Evolutionary conservation across 2,888 invertebrate species (phyloP).

Genomic region (Drosophila recens): DNA sequence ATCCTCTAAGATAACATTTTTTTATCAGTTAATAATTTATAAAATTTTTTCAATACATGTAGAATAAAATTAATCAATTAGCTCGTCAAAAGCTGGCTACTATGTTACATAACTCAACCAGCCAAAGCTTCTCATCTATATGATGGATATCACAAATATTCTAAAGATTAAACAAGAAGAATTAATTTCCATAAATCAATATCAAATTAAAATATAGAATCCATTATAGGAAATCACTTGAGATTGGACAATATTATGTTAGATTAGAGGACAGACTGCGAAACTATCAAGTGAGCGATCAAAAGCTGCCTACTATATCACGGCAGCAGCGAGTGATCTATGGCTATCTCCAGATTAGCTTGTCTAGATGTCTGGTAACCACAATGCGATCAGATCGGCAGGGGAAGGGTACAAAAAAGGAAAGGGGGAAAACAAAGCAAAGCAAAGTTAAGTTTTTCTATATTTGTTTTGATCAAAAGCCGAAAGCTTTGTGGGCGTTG

Average conservation of each 20-base stretch:
- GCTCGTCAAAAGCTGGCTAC: too few relatives aligned
- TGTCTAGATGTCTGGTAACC: conserved; percentile 52
- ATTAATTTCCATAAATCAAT: neutral
- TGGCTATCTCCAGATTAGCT: conserved; percentile 60
- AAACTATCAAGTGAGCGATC: conserved; percentile 7
- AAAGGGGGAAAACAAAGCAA: neutral
- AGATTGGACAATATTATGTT: conserved; percentile 3
- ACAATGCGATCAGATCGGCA: conserved; percentile 26
- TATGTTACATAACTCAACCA: too few relatives aligned
- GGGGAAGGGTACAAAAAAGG: conserved; percentile 37
- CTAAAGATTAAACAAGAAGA: neutral
- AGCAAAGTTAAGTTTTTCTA: conserved; percentile 47
- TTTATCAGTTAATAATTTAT: neutral
- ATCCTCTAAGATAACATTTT: neutral
- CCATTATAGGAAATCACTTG: neutral
- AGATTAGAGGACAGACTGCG: neutral
- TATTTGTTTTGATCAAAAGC: conserved; percentile 54
- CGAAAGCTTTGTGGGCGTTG: conserved; percentile 57
- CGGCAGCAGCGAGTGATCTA: conserved; percentile 41
- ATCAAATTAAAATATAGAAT: neutral
- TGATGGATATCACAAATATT: neutral
- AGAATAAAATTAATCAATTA: neutral
- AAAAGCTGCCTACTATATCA: conserved; percentile 20
- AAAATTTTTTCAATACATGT: neutral
- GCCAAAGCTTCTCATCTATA: neutral